These are phyloP conservation scores for Naja naja DNA, from an alignment of 2,113 vertebrate species.

Conservation along the genomic window DNA sequence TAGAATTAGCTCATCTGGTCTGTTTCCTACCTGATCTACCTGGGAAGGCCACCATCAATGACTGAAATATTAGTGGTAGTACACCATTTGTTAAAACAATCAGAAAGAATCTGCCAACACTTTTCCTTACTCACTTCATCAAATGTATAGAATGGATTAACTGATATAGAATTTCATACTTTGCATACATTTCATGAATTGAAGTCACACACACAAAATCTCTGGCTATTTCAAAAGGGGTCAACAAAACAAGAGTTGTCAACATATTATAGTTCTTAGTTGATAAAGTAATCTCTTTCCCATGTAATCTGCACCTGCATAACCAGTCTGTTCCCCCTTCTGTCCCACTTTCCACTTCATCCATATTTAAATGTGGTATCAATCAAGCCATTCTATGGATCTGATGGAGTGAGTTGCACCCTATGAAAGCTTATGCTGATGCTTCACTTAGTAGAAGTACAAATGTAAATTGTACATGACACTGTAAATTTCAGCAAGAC, in stretches of 20 bases:
- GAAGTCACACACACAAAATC: not conserved
- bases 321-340: not conserved
- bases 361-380: not conserved
- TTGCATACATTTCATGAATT: not conserved
- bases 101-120: not conserved
- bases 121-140: not conserved
- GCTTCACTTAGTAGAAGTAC: not conserved
- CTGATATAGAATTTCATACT: not conserved
- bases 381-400: not conserved
- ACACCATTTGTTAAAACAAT: not conserved
- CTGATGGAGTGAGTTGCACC: not conserved
- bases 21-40: not conserved
- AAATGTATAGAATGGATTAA: not conserved
- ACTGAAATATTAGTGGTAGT: not conserved
- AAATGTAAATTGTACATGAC: not conserved
- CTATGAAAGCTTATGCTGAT: not conserved
- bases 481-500: not conserved
- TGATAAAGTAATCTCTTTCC: not conserved
- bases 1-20: not conserved
- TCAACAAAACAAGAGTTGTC: not conserved
- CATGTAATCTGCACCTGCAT: not conserved
- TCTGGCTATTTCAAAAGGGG: not conserved
- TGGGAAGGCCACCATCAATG: not conserved
- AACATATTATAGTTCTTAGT: not conserved
- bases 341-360: not conserved